Percentiles rank a stretch among this genome's conserved stretches.
Conservation (phyloP, 2,888 invertebrate species). For the Harmothoe impar region DNA sequence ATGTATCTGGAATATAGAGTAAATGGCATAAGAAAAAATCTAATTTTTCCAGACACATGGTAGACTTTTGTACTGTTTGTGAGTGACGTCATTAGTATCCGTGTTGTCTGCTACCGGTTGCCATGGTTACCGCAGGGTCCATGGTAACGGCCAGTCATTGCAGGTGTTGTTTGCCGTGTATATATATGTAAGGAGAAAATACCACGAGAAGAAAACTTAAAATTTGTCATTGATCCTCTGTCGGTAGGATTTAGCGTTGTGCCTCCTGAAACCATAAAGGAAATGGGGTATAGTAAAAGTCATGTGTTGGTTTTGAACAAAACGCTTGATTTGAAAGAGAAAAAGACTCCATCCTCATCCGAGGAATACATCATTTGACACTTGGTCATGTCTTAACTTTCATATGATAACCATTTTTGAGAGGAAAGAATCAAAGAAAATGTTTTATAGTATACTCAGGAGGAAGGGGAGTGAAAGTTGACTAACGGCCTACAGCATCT, state of each 20-base stretch:
- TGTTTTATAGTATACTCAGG: too few relatives aligned
- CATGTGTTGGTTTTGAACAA: slow-evolving; percentile 4
- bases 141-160: slow-evolving; percentile 43
- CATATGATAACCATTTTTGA: background rate
- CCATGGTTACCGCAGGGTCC: slow-evolving; percentile 24
- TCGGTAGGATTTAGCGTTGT: slow-evolving; percentile 33
- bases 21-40: background rate
- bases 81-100: slow-evolving; percentile 31
- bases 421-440: background rate
- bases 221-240: slow-evolving; percentile 19
- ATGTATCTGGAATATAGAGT: background rate
- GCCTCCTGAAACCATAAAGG: slow-evolving; percentile 18
- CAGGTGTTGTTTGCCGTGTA: slow-evolving; percentile 53
- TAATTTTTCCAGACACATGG: slow-evolving; percentile 28
- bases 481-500: slow-evolving; percentile 17
- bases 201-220: background rate
- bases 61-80: slow-evolving; percentile 51
- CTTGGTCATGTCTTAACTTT: background rate
- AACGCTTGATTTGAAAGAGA: background rate
- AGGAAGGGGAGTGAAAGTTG: background rate
- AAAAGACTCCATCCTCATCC: background rate
- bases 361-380: background rate
- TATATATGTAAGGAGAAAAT: background rate
- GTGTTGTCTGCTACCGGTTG: slow-evolving; percentile 47
- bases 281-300: slow-evolving; percentile 46